Conservation (phyloP, 2,113 vertebrate genomes). For the Lipophrys pholis region DNA sequence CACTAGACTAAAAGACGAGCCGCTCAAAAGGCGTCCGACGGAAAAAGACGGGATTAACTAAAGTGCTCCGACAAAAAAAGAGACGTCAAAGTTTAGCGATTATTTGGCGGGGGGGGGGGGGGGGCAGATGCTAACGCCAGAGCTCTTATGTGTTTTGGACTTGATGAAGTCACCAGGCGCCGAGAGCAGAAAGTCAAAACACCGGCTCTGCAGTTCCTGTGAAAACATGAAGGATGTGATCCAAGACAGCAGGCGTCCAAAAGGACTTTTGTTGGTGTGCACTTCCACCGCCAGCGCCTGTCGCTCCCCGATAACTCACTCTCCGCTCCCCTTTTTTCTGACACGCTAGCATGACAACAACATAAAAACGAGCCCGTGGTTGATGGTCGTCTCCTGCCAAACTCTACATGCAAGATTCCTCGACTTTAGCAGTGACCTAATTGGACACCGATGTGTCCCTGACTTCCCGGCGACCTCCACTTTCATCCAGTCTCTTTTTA, state of each 20-base stretch:
- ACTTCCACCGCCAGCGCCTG: conserved; percentile 10
- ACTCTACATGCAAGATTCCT: conserved; percentile 48
- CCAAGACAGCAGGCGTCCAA: conserved; percentile 47
- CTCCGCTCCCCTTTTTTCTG: conserved; percentile 38
- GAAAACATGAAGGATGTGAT: conserved; percentile 36
- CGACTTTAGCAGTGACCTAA: conserved; percentile 67
- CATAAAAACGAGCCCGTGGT: conserved; percentile 36
- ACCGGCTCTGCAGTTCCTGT: conserved; percentile 4
- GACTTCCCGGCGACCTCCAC: conserved; percentile 54
- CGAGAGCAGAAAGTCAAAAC: conserved; percentile 39
- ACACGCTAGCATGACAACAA: conserved; percentile 34
- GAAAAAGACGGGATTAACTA: conserved; percentile 37
- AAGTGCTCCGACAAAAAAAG: conserved; percentile 56
- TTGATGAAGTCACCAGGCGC: conserved; percentile 24
- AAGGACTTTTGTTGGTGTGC: conserved; percentile 40
- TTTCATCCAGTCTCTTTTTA: conserved; percentile 30
- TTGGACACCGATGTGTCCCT: conserved; percentile 76
- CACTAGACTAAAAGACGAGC: conserved; percentile 58
- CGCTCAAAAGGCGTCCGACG: conserved; percentile 28
- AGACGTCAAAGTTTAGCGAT: conserved; percentile 46
- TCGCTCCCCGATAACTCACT: conserved; percentile 39
- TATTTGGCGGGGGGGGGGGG: background rate
- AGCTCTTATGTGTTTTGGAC: background rate
- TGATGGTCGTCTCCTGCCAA: conserved; percentile 48
- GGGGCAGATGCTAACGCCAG: background rate